phyloP scores from a whole-genome alignment of 1,140 invertebrate species.

The Hypsibius dujardini region DNA sequence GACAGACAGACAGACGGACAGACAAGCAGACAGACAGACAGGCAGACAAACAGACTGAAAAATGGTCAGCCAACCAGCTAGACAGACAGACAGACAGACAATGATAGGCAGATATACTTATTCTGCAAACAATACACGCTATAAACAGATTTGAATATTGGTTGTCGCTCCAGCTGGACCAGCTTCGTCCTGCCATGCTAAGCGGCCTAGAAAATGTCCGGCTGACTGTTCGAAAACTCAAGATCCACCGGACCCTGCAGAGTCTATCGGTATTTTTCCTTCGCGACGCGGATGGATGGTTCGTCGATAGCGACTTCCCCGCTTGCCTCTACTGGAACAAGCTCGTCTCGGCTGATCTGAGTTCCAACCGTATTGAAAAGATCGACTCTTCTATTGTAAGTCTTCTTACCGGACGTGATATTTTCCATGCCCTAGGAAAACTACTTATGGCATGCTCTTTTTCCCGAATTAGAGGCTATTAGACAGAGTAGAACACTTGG shows the following conservation, averaged over 20 bases:
- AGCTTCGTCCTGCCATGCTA: slow-evolving; percentile 15
- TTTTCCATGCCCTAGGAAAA: slow-evolving; percentile 17
- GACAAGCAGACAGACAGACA: too few relatives aligned
- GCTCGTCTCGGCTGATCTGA: slow-evolving; percentile 51
- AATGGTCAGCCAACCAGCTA: too few relatives aligned
- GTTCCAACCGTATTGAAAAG: slow-evolving; percentile 52
- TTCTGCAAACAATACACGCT: too few relatives aligned
- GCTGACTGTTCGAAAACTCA: slow-evolving; percentile 20
- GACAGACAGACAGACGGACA: too few relatives aligned
- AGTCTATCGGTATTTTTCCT: slow-evolving; percentile 19
- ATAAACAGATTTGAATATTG: too few relatives aligned
- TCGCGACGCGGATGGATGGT: slow-evolving; percentile 20
- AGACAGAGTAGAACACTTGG: slow-evolving; percentile 51
- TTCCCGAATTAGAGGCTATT: slow-evolving; percentile 43
- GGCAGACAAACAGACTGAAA: too few relatives aligned
- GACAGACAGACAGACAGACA: too few relatives aligned
- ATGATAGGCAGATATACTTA: too few relatives aligned
- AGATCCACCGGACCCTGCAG: slow-evolving; percentile 24
- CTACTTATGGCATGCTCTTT: slow-evolving; percentile 22
- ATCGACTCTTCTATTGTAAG: slow-evolving; percentile 56
- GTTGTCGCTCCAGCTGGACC: background rate
- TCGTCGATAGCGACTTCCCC: slow-evolving; percentile 28
- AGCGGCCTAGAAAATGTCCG: slow-evolving; percentile 22
- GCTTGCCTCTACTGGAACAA: slow-evolving; percentile 40
- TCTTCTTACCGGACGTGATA: slow-evolving; percentile 19